Base-by-base conservation (phyloP, 2,888 invertebrate genomes). In the Macrophya annulata region DNA sequence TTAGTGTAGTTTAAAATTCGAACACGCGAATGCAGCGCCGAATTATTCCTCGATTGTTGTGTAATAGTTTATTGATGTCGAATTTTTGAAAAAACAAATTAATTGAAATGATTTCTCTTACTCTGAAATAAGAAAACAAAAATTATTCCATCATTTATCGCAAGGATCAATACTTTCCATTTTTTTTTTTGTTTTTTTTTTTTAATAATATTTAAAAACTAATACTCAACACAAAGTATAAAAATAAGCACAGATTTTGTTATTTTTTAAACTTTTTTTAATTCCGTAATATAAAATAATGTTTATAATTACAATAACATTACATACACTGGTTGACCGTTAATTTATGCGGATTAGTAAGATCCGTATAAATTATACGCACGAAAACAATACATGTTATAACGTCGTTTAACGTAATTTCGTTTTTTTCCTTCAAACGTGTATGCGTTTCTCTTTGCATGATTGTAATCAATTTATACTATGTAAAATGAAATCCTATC, bases 281-380 rank as follows among this genome's bases (percentile, higher is more conserved):
- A n/a, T 62, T 81, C 81, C 81, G n/a, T 62, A 81, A 81, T 81
- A 81, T 81, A 81, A 81, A 81, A 81, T 81, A 59, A 81, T 62
- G 62, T 62, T 81, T 62, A 62, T 81, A 81, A 62, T 81, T 59
- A 81, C 21, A 81, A 59, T 81, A 62, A 81, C 62, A 81, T 40
- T 43, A 81, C 81, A 43, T 62, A 62, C 59, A 43, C 59, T 81
- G 81, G 48, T 25, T 31, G 77, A 77, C 55, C 51, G 43, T 55
- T 37, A n/a, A n/a, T 37, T 31, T 15, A 31, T 51, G 9, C 5
- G 0, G 55, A 51, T 77, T 43, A 6, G 17, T 31, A 74, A 74
- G 8, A 51, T 37, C 77, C 77, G 37, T 17, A 31, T 77, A 51
- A 76, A 55, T 17, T 81, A 81, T 25, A 43, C 40, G 62, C 62